These are phyloP conservation scores for Eulemur rufifrons DNA, from an alignment of 2,113 vertebrate species.

Conservation along the genomic window DNA sequence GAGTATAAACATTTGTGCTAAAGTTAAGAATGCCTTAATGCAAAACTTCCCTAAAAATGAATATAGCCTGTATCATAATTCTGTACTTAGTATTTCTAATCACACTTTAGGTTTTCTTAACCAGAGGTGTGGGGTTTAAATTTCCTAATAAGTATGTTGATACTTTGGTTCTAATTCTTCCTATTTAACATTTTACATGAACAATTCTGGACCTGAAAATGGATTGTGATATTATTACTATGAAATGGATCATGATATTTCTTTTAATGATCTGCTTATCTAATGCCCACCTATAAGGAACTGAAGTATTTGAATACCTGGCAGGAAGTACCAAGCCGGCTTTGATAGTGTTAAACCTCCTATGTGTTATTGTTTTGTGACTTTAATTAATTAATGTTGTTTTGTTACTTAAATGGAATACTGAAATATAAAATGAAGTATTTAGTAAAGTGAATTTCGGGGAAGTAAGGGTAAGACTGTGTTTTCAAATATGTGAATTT, in stretches of 20 bases:
- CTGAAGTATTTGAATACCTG: neutral
- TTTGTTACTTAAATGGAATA: neutral
- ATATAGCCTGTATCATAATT: neutral
- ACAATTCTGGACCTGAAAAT: neutral
- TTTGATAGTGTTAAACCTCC: neutral
- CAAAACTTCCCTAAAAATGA: neutral
- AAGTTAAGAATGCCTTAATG: conserved; percentile 32
- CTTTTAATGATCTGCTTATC: neutral
- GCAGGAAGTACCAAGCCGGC: neutral
- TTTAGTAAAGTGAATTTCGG: conserved; percentile 40
- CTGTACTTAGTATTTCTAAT: neutral
- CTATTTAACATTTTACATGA: neutral
- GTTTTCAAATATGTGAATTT: conserved; percentile 14
- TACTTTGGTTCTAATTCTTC: neutral
- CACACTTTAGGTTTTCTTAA: conserved; percentile 3
- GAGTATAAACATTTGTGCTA: neutral
- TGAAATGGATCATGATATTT: neutral
- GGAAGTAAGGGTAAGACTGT: neutral
- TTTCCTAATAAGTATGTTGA: neutral
- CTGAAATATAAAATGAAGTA: conserved; percentile 6
- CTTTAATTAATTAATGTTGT: neutral
- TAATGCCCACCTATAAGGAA: neutral
- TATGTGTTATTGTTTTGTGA: neutral
- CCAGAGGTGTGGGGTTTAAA: neutral
- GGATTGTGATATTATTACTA: neutral